Conservation (phyloP, 2,888 invertebrate genomes). For the Trisateles emortualis region DNA sequence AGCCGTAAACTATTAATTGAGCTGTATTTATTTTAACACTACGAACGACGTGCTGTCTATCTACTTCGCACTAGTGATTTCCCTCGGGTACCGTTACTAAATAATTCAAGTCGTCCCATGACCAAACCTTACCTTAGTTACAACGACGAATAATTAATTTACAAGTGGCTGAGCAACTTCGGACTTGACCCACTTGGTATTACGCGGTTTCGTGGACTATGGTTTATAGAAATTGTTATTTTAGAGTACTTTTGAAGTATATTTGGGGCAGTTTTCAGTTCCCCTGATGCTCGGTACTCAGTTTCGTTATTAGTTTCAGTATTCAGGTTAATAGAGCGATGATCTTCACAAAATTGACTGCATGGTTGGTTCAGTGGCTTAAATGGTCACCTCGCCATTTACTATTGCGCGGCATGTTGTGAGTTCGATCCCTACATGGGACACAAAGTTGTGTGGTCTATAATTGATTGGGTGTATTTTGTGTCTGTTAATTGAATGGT, state of each 20-base stretch:
- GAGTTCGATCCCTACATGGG: no score
- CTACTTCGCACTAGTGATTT: conserved; percentile 78
- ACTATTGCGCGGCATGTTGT: no score
- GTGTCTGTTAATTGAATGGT: no score
- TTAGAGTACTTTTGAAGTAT: conserved; percentile 3
- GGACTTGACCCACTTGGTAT: conserved; percentile 58
- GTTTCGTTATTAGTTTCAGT: no score
- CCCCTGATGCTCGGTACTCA: no score
- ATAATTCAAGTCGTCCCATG: conserved; percentile 79
- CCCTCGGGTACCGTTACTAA: conserved; percentile 75
- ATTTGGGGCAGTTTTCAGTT: neutral
- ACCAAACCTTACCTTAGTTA: conserved; percentile 73
- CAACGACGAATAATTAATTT: conserved; percentile 76
- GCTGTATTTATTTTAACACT: conserved; percentile 38
- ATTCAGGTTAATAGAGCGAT: no score
- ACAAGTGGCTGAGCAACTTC: conserved; percentile 59
- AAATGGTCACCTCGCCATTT: no score
- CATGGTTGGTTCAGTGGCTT: no score
- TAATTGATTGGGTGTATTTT: no score
- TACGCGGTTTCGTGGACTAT: conserved; percentile 33
- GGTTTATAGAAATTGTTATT: conserved; percentile 33
- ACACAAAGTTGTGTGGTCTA: no score
- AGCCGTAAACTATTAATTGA: conserved; percentile 18
- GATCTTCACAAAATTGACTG: no score
- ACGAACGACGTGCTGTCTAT: conserved; percentile 45